Percentiles rank a stretch among this genome's conserved stretches.
Evolutionary conservation across 2,113 vertebrate genomes (phyloP).

Genomic region (Tachysurus fulvidraco): DNA sequence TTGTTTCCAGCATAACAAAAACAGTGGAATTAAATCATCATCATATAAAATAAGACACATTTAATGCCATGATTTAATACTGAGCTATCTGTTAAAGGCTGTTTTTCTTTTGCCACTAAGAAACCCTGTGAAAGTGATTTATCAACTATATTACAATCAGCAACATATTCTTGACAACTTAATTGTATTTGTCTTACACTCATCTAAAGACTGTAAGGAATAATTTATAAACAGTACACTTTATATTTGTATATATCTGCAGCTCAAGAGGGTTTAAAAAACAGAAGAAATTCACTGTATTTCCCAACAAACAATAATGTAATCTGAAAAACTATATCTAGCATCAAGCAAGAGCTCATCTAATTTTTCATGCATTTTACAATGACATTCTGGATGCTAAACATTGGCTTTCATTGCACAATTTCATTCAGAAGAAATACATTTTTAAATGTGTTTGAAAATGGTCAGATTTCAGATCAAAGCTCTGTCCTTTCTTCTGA

Average conservation of each 20-base stretch:
- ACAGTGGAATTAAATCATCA: constrained; percentile 71
- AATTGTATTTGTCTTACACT: constrained; percentile 33
- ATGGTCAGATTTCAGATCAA: not conserved
- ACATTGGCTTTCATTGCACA: not conserved
- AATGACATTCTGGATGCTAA: not conserved
- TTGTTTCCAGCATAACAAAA: constrained; percentile 64
- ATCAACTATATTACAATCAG: constrained; percentile 52
- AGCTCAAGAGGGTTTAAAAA: not conserved
- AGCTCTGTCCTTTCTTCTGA: constrained; percentile 8
- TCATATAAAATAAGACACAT: constrained; percentile 65
- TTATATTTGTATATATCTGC: constrained; percentile 36
- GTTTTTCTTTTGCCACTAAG: constrained; percentile 46
- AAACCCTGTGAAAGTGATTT: constrained; percentile 43
- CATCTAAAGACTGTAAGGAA: constrained; percentile 18
- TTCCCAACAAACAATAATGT: not conserved
- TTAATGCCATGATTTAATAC: constrained; percentile 58
- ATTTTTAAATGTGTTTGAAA: not conserved
- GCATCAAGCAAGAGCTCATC: not conserved
- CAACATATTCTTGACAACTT: constrained; percentile 26
- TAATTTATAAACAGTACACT: constrained; percentile 23
- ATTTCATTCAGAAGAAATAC: not conserved
- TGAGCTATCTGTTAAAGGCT: constrained; percentile 37
- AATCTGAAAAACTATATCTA: not conserved
- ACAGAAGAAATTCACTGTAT: not conserved
- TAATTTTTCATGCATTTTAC: not conserved